Evolutionary conservation across 2,888 invertebrate species (phyloP).

Genomic region (Biston betularia): DNA sequence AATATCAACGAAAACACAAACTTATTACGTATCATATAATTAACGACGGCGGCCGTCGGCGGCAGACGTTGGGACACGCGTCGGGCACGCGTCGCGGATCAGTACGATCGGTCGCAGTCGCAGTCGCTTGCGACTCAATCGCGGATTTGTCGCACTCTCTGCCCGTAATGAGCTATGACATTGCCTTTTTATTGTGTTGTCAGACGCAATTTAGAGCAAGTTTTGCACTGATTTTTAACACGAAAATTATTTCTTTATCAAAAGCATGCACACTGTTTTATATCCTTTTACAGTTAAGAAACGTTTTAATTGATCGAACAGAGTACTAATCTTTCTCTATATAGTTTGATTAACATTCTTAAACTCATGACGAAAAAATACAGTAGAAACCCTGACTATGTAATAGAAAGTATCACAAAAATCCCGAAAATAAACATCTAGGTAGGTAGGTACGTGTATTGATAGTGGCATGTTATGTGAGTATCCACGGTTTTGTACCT

Average conservation of each 20-base stretch:
- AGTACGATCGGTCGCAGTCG: constrained; percentile 63
- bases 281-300: no score
- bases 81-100: constrained; percentile 66
- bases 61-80: constrained; percentile 64
- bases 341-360: no score
- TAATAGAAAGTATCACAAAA: no score
- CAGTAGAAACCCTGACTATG: no score
- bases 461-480: no score
- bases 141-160: constrained; percentile 63
- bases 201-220: constrained; percentile 40
- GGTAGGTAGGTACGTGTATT: no score
- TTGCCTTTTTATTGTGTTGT: constrained; percentile 63
- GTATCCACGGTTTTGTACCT: no score
- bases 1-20: constrained; percentile 48
- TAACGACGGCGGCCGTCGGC: constrained; percentile 60
- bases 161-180: constrained; percentile 75
- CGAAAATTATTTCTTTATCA: neutral
- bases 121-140: constrained; percentile 67
- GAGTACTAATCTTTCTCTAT: no score
- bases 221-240: neutral
- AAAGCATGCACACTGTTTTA: no score
- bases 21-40: constrained; percentile 62
- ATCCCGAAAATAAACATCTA: no score
- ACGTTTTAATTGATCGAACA: no score
- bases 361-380: no score